Percentiles rank a stretch among this genome's conserved stretches.
phyloP scores from a whole-genome alignment of 2,888 invertebrate species.

The Epirrhoe tristata region DNA sequence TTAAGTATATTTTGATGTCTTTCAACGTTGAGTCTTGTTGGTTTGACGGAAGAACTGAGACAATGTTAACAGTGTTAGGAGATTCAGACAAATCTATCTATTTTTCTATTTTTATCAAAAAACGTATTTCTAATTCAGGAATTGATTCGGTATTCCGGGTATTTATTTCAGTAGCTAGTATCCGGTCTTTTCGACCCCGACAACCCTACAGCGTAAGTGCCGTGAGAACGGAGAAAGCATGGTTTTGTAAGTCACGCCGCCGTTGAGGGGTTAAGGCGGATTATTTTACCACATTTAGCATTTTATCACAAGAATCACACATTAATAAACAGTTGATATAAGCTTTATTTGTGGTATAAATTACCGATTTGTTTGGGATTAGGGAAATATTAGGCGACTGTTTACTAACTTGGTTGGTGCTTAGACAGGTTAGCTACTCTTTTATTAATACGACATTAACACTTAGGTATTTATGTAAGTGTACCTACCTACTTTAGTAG shows the following conservation, averaged over 20 bases:
- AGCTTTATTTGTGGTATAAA: slow-evolving; percentile 38
- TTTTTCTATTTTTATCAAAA: no score
- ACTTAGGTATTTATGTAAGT: no score
- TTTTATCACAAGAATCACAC: slow-evolving; percentile 33
- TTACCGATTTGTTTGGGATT: slow-evolving; percentile 34
- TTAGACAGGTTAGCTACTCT: neutral
- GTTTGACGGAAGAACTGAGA: no score
- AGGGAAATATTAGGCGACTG: slow-evolving; percentile 6
- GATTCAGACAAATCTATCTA: no score
- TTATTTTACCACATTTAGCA: slow-evolving; percentile 39
- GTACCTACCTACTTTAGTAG: no score
- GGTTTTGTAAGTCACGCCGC: slow-evolving; percentile 33
- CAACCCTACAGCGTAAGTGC: slow-evolving; percentile 58
- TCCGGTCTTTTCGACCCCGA: neutral
- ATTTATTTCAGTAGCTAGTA: no score
- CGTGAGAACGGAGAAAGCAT: slow-evolving; percentile 66
- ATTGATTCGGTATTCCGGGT: no score
- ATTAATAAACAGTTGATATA: slow-evolving; percentile 25
- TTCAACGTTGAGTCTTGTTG: no score
- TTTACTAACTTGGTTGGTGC: neutral
- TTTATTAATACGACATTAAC: no score
- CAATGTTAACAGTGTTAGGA: no score
- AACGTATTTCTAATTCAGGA: no score
- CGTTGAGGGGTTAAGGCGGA: slow-evolving; percentile 35
- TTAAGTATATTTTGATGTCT: no score